Percentiles rank a stretch among this genome's conserved stretches.
Conservation (phyloP, 2,797 vertebrate genomes). For the Danio choprae region DNA sequence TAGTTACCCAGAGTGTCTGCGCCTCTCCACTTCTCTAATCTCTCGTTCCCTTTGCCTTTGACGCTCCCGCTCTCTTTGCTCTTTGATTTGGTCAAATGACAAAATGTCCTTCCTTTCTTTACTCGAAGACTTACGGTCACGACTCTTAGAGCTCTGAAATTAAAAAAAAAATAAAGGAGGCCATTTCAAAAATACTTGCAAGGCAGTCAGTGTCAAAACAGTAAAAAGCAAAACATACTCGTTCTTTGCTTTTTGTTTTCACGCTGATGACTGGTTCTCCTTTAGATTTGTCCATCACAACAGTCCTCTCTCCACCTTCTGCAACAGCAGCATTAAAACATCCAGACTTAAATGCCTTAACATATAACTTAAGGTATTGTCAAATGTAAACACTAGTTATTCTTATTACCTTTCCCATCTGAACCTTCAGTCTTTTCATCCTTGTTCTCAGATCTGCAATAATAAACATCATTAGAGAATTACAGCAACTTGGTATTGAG, state of each 20-base stretch:
- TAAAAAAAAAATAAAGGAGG: neutral
- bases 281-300: constrained; percentile 97
- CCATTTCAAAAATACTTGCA: neutral
- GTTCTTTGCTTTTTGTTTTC: constrained; percentile 93
- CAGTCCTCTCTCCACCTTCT: constrained; percentile 87
- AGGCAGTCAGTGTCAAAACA: neutral
- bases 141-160: constrained; percentile 89
- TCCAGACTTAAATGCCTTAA: neutral
- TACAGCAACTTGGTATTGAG: neutral
- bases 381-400: neutral
- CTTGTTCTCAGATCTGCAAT: constrained; percentile 77
- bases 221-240: constrained; percentile 72
- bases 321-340: constrained; percentile 3
- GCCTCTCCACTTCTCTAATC: constrained; percentile 90
- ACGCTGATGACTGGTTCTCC: constrained; percentile 97
- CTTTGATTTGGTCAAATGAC: constrained; percentile 98
- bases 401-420: constrained; percentile 81
- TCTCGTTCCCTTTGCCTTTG: constrained; percentile 94
- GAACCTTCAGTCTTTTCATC: constrained; percentile 86
- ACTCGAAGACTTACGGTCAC: constrained; percentile 88
- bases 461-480: neutral
- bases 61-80: constrained; percentile 92
- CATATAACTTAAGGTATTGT: neutral
- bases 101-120: constrained; percentile 94
- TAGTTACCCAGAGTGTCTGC: constrained; percentile 78